A percentile compares a stretch with the other conserved stretches of the same genome.
phyloP scores from a whole-genome alignment of 2,113 vertebrate species.

The Galbula dea region DNA sequence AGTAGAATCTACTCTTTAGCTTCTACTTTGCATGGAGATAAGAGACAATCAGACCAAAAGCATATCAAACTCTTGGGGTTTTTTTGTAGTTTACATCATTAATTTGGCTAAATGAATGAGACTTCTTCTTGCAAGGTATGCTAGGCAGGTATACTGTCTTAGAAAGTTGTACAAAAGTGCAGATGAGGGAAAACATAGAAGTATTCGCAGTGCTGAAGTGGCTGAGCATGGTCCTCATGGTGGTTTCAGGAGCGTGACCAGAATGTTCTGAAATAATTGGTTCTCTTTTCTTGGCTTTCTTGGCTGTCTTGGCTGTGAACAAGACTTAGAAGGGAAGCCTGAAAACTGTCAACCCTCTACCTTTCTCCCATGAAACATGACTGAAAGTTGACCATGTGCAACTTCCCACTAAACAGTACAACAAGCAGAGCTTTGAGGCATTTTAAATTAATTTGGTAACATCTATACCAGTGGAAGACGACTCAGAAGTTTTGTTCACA shows the following conservation, averaged over 20 bases:
- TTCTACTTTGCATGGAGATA: background rate
- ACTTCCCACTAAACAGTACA: background rate
- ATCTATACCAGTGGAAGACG: background rate
- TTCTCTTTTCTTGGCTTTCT: background rate
- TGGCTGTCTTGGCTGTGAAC: background rate
- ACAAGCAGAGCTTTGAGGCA: background rate
- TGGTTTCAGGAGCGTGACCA: background rate
- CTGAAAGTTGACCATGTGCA: background rate
- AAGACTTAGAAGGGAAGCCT: background rate
- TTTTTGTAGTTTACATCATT: background rate
- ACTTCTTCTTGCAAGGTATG: background rate
- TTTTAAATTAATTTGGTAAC: background rate
- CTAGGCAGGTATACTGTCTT: background rate
- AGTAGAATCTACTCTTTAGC: background rate
- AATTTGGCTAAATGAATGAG: background rate
- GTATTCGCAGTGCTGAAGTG: fast-evolving
- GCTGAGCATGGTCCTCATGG: fast-evolving
- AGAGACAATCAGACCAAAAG: background rate
- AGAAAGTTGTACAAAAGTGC: background rate
- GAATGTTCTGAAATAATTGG: background rate
- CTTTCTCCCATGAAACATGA: background rate
- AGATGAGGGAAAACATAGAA: too few species aligned
- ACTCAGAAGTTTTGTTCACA: background rate
- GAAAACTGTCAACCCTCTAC: background rate
- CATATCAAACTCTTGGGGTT: background rate